Evolutionary conservation across 2,888 invertebrate genomes (phyloP).

Genomic region (Drosophila conformis): DNA sequence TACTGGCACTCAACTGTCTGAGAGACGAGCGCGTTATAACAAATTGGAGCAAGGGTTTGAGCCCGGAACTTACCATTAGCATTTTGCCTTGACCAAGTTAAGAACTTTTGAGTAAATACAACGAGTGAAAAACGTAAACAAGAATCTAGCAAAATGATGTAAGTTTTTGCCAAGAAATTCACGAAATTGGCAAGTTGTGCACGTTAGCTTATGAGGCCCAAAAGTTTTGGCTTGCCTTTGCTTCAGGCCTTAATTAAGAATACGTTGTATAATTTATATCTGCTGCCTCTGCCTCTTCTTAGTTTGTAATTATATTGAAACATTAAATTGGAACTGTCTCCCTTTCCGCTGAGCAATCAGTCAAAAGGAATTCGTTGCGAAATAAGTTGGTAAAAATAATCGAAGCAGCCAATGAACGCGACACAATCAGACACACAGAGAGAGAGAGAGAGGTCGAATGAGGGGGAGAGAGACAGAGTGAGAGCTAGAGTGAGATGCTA

Average conservation of each 20-base stretch:
- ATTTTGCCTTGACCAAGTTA: slow-evolving; percentile 64
- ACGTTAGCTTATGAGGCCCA: slow-evolving; percentile 19
- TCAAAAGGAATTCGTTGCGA: slow-evolving; percentile 44
- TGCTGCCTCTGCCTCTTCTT: slow-evolving; percentile 8
- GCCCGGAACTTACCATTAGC: slow-evolving; percentile 61
- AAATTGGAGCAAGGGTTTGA: slow-evolving; percentile 35
- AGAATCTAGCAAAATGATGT: not conserved
- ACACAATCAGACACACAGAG: not conserved
- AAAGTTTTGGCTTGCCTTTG: slow-evolving; percentile 30
- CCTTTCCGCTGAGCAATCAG: slow-evolving; percentile 33
- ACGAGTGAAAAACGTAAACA: slow-evolving; percentile 31
- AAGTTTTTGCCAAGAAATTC: slow-evolving; percentile 41
- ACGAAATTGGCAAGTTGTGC: slow-evolving; percentile 38
- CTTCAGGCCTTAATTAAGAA: slow-evolving; percentile 55
- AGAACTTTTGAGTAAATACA: slow-evolving; percentile 50
- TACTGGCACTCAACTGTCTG: slow-evolving; percentile 24
- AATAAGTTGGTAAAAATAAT: slow-evolving; percentile 51
- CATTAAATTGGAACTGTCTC: slow-evolving; percentile 28
- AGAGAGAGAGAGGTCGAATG: not conserved
- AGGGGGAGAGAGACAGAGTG: not conserved
- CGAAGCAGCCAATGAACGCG: slow-evolving; percentile 36
- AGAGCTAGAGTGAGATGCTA: not conserved
- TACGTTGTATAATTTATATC: slow-evolving; percentile 48
- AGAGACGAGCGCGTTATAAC: slow-evolving; percentile 14
- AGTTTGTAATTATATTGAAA: slow-evolving; percentile 55